Evolutionary conservation across 2,888 invertebrate species (phyloP), one percentile per base, ranked within the genome.

Genomic region (Parnassius mnemosyne): DNA sequence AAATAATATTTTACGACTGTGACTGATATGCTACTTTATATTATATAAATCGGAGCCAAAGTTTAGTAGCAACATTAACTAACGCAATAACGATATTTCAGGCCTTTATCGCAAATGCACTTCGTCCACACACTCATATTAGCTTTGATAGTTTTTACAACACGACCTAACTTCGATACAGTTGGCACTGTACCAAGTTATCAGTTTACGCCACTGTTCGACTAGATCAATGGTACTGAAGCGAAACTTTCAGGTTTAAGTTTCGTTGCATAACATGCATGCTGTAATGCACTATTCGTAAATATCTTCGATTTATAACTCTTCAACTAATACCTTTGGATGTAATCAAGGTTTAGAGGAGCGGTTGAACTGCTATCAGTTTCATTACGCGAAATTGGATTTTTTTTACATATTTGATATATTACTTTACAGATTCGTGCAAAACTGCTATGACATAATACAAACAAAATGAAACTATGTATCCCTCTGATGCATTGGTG

Each of bases 51-150:
- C 34, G 34, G 34, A 34, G 7, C 34, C 5, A 7, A 34, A 1
- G 7, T 34, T 34, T 34, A 34, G 34, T 34, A 34, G 34, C 5
- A 34, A 34, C 34, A 51, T 56, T 9, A 49, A 55, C 63, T 52
- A 55, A 59, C 63, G 55, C 63, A 59, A 50, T 63, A 58, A 42
- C 44, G 41, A 46, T 59, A 55, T n/a, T 63, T 59, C 55, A 59
- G 44, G 46, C 55, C 63, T 9, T 58, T 51, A 57, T 76, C 69
- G 65, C 75, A 76, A 47, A 78, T 70, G 63, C 77, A 79, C 62
- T 78, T 77, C 9, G 80, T 71, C 81, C 80, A 82, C 70, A 78
- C 70, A 67, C 73, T 76, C 71, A 77, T 75, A 71, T 63, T 56
- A 49, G 57, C 50, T 57, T 57, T 50, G n/a, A 25, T 53, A 11